Conservation (phyloP, 2,113 vertebrate species). For the Bubo bubo region DNA sequence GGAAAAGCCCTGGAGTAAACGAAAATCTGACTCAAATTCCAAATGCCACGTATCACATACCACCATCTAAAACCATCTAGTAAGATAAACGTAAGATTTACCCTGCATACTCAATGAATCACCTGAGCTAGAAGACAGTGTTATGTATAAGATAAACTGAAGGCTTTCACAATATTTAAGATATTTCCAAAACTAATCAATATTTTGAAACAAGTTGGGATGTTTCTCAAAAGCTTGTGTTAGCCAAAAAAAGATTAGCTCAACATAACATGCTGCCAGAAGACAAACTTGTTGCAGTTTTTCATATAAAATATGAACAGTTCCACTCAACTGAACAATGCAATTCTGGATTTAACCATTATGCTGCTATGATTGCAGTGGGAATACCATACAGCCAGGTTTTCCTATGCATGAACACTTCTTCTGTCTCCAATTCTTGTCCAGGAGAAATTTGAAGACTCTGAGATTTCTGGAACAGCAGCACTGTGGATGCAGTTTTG, state of each 20-base stretch:
- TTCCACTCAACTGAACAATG: not conserved
- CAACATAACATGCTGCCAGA: conserved; percentile 2
- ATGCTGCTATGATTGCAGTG: not conserved
- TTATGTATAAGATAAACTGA: conserved; percentile 9
- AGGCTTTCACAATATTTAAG: not conserved
- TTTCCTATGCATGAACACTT: not conserved
- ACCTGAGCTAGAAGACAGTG: not conserved
- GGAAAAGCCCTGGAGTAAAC: conserved; percentile 86
- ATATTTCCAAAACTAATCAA: conserved; percentile 23
- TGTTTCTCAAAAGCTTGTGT: not conserved
- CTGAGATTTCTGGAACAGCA: not conserved
- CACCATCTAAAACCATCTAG: conserved; percentile 65
- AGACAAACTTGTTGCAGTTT: conserved; percentile 16
- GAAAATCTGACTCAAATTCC: conserved; percentile 80
- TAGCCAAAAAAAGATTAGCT: conserved; percentile 35
- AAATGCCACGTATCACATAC: conserved; percentile 91
- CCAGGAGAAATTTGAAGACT: not conserved
- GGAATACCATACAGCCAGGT: not conserved
- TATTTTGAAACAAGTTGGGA: not conserved
- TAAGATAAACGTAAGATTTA: conserved; percentile 65
- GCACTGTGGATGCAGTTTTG: not conserved
- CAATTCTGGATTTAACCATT: conserved; percentile 45
- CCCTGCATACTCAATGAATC: not conserved
- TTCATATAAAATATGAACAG: conserved; percentile 42
- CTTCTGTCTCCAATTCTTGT: not conserved